Percentiles rank a stretch among this genome's conserved stretches.
phyloP scores from a whole-genome alignment of 2,113 vertebrate species.

The Ancistrus triradiatus region DNA sequence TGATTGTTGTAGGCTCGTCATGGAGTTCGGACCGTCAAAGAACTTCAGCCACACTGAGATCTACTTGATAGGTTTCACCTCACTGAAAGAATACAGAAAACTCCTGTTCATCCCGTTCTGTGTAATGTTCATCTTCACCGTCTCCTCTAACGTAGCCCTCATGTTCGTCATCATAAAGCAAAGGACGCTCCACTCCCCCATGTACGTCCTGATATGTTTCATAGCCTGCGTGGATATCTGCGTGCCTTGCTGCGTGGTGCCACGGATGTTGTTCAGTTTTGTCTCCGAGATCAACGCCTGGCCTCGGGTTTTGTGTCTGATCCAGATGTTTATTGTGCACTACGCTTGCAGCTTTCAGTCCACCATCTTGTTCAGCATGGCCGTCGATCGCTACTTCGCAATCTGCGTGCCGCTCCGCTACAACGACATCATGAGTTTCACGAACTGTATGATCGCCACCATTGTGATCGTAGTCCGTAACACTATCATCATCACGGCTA shows the following conservation, averaged over 20 bases:
- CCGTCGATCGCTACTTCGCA: constrained; percentile 43
- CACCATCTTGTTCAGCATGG: constrained; percentile 56
- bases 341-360: constrained; percentile 44
- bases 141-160: constrained; percentile 2
- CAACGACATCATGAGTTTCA: constrained; percentile 24
- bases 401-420: constrained; percentile 34
- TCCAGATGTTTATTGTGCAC: constrained; percentile 37
- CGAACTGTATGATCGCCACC: background rate
- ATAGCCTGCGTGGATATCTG: constrained; percentile 41
- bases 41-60: constrained; percentile 26
- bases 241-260: constrained; percentile 8
- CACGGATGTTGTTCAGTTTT: constrained; percentile 33
- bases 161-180: constrained; percentile 15
- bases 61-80: constrained; percentile 18
- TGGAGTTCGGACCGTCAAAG: constrained; percentile 22
- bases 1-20: no score
- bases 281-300: constrained; percentile 24
- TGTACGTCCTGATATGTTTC: constrained; percentile 49
- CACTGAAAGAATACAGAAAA: constrained; percentile 4
- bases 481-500: constrained; percentile 18
- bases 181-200: constrained; percentile 47
- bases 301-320: constrained; percentile 14
- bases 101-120: constrained; percentile 31
- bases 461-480: constrained; percentile 22
- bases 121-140: constrained; percentile 5